Evolutionary conservation across 2,888 invertebrate genomes (phyloP).

Genomic region (Geotrupes spiniger): DNA sequence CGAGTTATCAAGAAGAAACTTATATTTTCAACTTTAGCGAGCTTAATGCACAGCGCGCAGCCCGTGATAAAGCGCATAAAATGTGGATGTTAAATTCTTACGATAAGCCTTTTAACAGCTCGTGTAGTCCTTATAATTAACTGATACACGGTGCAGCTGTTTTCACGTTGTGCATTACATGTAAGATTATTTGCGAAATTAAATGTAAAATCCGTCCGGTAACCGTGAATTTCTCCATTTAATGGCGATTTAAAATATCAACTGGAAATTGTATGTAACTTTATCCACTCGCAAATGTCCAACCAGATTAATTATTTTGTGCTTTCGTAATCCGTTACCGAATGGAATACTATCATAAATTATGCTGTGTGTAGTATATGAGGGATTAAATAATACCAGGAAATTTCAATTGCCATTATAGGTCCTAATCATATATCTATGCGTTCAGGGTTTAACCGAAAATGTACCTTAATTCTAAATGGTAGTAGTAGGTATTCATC

Average conservation of each 20-base stretch:
- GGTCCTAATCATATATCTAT: too few species aligned
- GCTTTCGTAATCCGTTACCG: too few species aligned
- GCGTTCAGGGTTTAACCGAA: too few species aligned
- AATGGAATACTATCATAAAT: too few species aligned
- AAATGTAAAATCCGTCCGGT: slow-evolving; percentile 17
- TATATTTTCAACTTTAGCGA: slow-evolving; percentile 20
- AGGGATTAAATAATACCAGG: too few species aligned
- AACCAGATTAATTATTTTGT: too few species aligned
- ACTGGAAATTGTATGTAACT: slow-evolving; percentile 1
- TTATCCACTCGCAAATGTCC: neutral
- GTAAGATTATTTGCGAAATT: slow-evolving; percentile 13
- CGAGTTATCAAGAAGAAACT: too few species aligned
- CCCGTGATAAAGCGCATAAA: too few species aligned
- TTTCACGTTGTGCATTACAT: slow-evolving; percentile 18
- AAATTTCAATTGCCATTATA: too few species aligned
- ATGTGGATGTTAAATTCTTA: slow-evolving; percentile 16
- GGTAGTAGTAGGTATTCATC: too few species aligned
- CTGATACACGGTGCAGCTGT: slow-evolving; percentile 22
- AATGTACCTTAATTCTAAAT: too few species aligned
- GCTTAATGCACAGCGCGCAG: neutral
- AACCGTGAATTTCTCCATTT: slow-evolving; percentile 11
- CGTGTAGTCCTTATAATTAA: slow-evolving; percentile 22
- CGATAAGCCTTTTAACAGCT: slow-evolving; percentile 20
- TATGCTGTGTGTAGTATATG: too few species aligned
- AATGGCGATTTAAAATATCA: slow-evolving; percentile 11